Evolutionary conservation across 2,113 vertebrate genomes (phyloP).

Genomic region (Pterophyllum scalare): DNA sequence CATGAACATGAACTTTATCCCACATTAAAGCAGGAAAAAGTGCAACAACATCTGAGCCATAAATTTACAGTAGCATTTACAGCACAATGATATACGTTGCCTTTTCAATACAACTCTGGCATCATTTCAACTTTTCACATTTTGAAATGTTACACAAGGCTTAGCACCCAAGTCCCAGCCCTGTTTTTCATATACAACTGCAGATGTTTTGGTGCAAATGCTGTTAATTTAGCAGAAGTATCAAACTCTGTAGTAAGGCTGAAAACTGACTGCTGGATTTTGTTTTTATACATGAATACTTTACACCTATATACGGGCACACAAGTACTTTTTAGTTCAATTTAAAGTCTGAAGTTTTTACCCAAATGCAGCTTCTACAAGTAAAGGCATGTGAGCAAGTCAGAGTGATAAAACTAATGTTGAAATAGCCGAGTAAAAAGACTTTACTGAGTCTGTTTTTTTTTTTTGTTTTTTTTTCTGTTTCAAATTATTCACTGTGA

Average conservation of each 20-base stretch:
- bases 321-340: background rate
- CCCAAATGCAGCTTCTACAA: background rate
- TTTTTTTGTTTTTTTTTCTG: slow-evolving; percentile 4
- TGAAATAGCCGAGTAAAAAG: background rate
- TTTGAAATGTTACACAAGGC: background rate
- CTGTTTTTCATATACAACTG: background rate
- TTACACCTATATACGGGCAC: background rate
- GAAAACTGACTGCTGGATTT: background rate
- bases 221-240: background rate
- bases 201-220: background rate
- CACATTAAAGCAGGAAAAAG: background rate
- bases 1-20: background rate
- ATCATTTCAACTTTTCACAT: background rate
- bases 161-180: background rate
- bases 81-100: background rate
- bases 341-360: background rate
- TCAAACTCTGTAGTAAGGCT: background rate
- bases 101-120: background rate
- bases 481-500: slow-evolving; percentile 43
- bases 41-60: background rate
- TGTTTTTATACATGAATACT: background rate
- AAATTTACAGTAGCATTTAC: background rate
- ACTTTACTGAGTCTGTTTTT: background rate
- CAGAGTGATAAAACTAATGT: background rate
- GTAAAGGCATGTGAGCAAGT: background rate